A percentile compares a stretch with the other conserved stretches of the same genome.
Evolutionary conservation across 2,888 invertebrate genomes (phyloP).

Genomic region (Lepidochrysops patricia): DNA sequence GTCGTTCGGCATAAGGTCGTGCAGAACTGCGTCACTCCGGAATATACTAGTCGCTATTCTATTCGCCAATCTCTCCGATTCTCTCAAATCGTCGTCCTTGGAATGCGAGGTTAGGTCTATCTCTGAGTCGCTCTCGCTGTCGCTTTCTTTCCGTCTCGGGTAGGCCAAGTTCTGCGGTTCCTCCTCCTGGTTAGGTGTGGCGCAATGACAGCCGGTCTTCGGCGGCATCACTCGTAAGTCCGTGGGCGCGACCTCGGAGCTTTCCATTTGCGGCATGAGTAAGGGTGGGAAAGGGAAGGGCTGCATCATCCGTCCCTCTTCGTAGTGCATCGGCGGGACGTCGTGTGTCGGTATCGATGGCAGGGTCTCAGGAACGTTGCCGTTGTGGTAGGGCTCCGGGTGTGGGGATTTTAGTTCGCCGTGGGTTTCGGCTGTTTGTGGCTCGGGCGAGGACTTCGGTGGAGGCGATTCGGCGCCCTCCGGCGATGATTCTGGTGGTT

Average conservation of each 20-base stretch:
- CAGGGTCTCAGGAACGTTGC: slow-evolving; percentile 37
- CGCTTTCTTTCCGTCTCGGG: slow-evolving; percentile 46
- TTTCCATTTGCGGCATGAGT: slow-evolving; percentile 49
- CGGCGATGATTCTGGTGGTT: slow-evolving; percentile 62
- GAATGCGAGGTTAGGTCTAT: slow-evolving; percentile 69
- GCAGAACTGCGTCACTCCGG: slow-evolving; percentile 57
- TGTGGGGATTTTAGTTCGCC: slow-evolving; percentile 47
- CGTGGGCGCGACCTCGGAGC: slow-evolving; percentile 52
- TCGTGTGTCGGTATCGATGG: slow-evolving; percentile 41
- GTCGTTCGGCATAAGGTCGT: slow-evolving; percentile 67
- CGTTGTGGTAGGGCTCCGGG: slow-evolving; percentile 53
- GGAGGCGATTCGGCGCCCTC: slow-evolving; percentile 57
- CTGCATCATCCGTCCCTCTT: slow-evolving; percentile 53
- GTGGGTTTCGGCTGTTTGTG: slow-evolving; percentile 41
- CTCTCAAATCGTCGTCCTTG: slow-evolving; percentile 63
- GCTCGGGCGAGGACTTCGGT: slow-evolving; percentile 58
- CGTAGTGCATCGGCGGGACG: slow-evolving; percentile 46
- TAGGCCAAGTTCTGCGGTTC: slow-evolving; percentile 62
- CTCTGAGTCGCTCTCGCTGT: slow-evolving; percentile 66
- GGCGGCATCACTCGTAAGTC: slow-evolving; percentile 54
- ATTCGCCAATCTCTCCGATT: slow-evolving; percentile 57
- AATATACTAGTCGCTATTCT: slow-evolving; percentile 64
- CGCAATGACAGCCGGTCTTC: slow-evolving; percentile 50
- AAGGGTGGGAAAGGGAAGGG: slow-evolving; percentile 52
- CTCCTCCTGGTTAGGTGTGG: slow-evolving; percentile 33